Percentiles rank a stretch among this genome's conserved stretches.
phyloP scores from a whole-genome alignment of 2,888 invertebrate genomes.

The Selenia dentaria region DNA sequence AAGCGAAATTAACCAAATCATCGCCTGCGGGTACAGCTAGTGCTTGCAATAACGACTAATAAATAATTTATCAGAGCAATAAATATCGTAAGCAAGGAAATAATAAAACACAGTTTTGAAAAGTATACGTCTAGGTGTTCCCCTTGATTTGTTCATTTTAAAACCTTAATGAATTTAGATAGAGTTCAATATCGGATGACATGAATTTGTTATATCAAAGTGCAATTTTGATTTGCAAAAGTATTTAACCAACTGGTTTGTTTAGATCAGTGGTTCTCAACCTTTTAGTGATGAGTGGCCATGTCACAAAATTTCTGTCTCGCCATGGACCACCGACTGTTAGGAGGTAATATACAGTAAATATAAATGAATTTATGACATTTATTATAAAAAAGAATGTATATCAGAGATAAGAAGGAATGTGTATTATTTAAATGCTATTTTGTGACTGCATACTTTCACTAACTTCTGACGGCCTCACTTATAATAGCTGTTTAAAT shows the following conservation, averaged over 20 bases:
- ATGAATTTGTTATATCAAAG: slow-evolving; percentile 18
- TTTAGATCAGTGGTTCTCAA: no score
- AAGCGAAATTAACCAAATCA: slow-evolving; percentile 37
- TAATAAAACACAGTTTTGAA: slow-evolving; percentile 51
- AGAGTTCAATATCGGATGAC: slow-evolving; percentile 18
- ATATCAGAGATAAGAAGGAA: no score
- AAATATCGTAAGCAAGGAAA: slow-evolving; percentile 37
- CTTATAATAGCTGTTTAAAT: no score
- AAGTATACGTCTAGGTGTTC: slow-evolving; percentile 46
- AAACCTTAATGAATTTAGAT: not conserved
- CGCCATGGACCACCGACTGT: no score
- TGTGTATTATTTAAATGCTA: no score
- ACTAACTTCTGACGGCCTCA: no score
- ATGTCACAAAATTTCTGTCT: no score
- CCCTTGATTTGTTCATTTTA: slow-evolving; percentile 15
- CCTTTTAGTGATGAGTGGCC: no score
- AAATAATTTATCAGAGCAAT: slow-evolving; percentile 24
- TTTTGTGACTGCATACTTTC: no score
- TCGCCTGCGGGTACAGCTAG: slow-evolving; percentile 21
- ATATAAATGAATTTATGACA: no score
- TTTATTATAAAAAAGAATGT: no score
- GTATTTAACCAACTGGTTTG: slow-evolving; percentile 28
- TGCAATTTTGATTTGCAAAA: slow-evolving; percentile 18
- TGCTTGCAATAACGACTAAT: not conserved
- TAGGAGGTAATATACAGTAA: no score